Base-by-base conservation (phyloP, 2,113 vertebrate genomes). In the Ascaphus truei region DNA sequence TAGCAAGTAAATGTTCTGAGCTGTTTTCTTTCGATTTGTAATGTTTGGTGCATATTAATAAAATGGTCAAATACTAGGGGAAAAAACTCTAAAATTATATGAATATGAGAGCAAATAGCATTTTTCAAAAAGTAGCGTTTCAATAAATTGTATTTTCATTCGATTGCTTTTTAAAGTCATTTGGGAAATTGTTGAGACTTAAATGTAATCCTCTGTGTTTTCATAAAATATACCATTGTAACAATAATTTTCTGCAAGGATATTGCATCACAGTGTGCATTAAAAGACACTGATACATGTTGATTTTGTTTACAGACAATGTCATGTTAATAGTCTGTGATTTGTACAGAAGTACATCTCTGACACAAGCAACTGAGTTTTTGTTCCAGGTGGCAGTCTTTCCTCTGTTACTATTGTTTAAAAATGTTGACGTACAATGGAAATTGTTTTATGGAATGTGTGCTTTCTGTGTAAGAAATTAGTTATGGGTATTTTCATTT, bases 1-100 rank as follows among this genome's bases (percentile, higher is more conserved):
- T 96, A 93, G 89, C 85, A 88, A 84, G 86, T 89, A 89, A 87
- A 80, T 91, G 95, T 95, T 95, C 93, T 84, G 86, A 83, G 87
- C 85, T 88, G 84, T 87, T 92, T 92, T 90, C 90, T 90, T 89
- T 86, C 84, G 82, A 68, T 86, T n/a, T 91, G 89, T 93, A 88
- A 91, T 92, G 86, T 87, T 91, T 89, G 90, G 86, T 79, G 87
- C 92, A 93, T 95, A 93, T 93, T 95, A 95, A 95, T 93, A 92
- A 88, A 85, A 85, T 88, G 87, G 80, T 92, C 92, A 91, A 86
- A 86, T 85, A 81, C 79, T 78, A 74, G 47, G 77, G 79, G 51
- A 69, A 86, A 86, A 87, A 85, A 78, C 67, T 79, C 64, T 85
- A 80, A 82, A 83, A 89, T n/a, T n/a, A 84, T 85, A 85, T 81